Evolutionary conservation across 1,140 invertebrate genomes (phyloP).

Genomic region (Orius insidiosus): DNA sequence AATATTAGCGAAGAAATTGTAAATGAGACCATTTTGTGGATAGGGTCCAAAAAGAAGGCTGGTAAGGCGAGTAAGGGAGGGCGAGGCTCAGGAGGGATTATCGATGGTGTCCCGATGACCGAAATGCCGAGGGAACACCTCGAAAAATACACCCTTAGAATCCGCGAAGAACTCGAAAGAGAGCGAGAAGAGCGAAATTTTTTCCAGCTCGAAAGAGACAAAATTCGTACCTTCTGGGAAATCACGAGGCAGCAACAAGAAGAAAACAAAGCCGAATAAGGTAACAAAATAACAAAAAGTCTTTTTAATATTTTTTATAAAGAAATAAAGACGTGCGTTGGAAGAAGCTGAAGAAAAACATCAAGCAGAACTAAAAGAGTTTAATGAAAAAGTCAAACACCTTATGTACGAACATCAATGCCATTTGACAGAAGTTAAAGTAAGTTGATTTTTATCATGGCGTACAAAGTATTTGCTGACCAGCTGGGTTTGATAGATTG

Average conservation of each 20-base stretch:
- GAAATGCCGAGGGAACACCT: constrained; percentile 88
- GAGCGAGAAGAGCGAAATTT: constrained; percentile 90
- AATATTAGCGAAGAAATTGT: no score
- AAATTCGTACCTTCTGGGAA: constrained; percentile 88
- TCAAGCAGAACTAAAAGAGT: constrained; percentile 68
- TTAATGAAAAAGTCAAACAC: constrained; percentile 83
- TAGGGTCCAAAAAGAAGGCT: constrained; percentile 20
- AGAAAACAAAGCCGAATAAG: constrained; percentile 50
- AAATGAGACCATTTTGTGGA: no score
- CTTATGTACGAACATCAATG: constrained; percentile 81
- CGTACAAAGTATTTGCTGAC: no score
- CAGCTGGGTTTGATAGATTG: no score
- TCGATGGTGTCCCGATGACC: constrained; percentile 79
- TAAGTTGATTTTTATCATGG: no score
- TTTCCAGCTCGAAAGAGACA: constrained; percentile 88
- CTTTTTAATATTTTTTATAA: constrained; percentile 2
- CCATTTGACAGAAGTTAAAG: constrained; percentile 52
- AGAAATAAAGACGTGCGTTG: constrained; percentile 74
- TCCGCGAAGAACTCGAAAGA: constrained; percentile 82
- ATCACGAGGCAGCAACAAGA: constrained; percentile 69
- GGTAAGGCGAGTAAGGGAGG: constrained; percentile 23
- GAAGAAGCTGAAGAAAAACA: constrained; percentile 74
- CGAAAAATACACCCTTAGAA: constrained; percentile 65
- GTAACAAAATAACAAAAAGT: constrained; percentile 25
- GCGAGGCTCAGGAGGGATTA: constrained; percentile 36